Base-by-base conservation (phyloP, 2,113 vertebrate genomes). In the Lophotis ruficrista region DNA sequence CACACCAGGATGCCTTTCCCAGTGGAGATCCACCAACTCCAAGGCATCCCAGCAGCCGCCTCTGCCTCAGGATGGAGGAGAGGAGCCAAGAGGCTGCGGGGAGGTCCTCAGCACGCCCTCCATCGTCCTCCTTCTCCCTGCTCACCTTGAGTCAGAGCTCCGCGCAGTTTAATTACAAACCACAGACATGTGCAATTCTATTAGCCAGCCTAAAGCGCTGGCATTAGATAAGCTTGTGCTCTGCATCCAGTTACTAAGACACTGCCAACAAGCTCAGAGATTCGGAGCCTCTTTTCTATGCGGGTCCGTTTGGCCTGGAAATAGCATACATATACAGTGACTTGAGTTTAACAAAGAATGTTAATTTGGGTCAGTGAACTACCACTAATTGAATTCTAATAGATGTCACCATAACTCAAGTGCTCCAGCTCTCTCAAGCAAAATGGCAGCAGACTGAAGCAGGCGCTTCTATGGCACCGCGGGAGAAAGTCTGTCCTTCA, bases 321-420 rank as follows among this genome's bases (percentile, higher is more conserved):
- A 96, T 89, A 90, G 78, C 89, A 81, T 87, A 95, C 81, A 77
- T 57, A 96, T 92, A 96, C 87, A 88, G 81, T 93, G 96, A 70
- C 87, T 97, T 93, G 78, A 93, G 78, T 93, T 94, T 93, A 95
- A 94, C 96, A 97, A 97, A 96, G 88, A 95, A 80, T 85, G 73
- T 94, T 96, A 94, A 97, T 97, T 89, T 97, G 90, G 94, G 95
- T 97, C 95, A 96, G 85, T 87, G 95, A 94, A 94, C 93, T 94
- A 94, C 93, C 87, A 91, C 93, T 98, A 96, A 97, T 72, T 94
- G 91, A 96, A 96, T 97, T 97, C 93, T 97, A 96, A 97, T 91
- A 96, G 94, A 94, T 90, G 87, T 97, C 95, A 90, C 96, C 89
- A 79, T 95, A 95, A 96, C 53, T 68, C 71, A 93, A 93, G 72